phyloP scores from a whole-genome alignment of 2,888 invertebrate genomes.

The Diachrysia chrysitis region DNA sequence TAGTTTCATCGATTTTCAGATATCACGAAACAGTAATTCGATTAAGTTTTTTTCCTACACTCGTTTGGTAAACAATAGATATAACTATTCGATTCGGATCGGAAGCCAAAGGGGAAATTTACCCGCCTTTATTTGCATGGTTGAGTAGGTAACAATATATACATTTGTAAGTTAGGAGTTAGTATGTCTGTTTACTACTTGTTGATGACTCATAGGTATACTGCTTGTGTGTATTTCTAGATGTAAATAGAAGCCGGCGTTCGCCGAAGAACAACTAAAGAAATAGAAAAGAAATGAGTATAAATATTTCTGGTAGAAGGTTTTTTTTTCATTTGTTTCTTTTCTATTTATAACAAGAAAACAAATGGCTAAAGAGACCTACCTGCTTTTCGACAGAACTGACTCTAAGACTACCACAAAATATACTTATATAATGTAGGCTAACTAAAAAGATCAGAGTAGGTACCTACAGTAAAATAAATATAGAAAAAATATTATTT shows the following conservation, averaged over 20 bases:
- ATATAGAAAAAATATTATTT: too few relatives aligned
- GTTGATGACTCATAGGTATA: conserved; percentile 4
- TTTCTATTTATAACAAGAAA: too few relatives aligned
- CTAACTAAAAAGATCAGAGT: too few relatives aligned
- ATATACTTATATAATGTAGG: too few relatives aligned
- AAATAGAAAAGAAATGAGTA: not conserved
- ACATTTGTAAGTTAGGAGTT: not conserved
- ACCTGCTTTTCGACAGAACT: too few relatives aligned
- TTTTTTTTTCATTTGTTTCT: too few relatives aligned
- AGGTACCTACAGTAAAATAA: too few relatives aligned
- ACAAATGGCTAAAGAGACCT: too few relatives aligned
- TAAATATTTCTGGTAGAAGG: too few relatives aligned
- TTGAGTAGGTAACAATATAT: not conserved
- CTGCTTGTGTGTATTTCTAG: too few relatives aligned
- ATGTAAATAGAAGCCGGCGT: not conserved
- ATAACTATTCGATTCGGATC: not conserved
- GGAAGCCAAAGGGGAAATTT: not conserved
- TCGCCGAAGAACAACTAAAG: not conserved
- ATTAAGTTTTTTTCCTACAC: conserved; percentile 27
- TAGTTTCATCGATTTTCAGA: conserved; percentile 32
- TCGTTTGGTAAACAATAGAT: conserved; percentile 19
- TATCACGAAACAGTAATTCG: conserved; percentile 15
- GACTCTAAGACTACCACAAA: too few relatives aligned
- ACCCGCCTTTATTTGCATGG: conserved; percentile 2
- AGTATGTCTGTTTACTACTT: not conserved